Evolutionary conservation across 2,888 invertebrate species (phyloP).

Genomic region (Danaus chrysippus): DNA sequence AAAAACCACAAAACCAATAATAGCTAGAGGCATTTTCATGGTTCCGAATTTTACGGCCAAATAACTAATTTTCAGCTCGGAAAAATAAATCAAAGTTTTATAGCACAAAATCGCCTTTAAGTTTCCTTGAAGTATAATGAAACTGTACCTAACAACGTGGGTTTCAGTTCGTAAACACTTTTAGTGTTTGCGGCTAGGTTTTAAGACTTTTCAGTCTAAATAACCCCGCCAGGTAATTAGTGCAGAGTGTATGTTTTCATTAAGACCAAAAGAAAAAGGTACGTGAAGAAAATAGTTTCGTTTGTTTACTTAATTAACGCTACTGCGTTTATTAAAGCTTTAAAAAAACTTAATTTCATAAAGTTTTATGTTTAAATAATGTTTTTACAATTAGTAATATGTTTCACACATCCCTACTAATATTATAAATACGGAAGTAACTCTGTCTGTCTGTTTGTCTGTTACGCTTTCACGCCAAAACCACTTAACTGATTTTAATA

Average conservation of each 20-base stretch:
- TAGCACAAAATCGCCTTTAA: conserved; percentile 20
- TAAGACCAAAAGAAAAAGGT: neutral
- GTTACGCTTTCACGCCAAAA: too few species aligned
- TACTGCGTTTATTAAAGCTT: too few species aligned
- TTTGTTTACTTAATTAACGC: too few species aligned
- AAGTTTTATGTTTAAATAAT: too few species aligned
- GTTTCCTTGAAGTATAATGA: conserved; percentile 3
- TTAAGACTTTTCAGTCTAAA: conserved; percentile 6
- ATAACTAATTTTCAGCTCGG: conserved; percentile 25
- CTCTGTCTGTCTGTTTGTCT: too few species aligned
- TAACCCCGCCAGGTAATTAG: neutral
- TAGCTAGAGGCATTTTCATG: neutral
- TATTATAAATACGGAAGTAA: too few species aligned
- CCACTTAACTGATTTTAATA: too few species aligned
- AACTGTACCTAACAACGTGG: neutral
- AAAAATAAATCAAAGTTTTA: conserved; percentile 30
- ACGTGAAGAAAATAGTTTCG: neutral
- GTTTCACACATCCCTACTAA: too few species aligned
- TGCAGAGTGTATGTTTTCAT: neutral
- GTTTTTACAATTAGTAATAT: too few species aligned
- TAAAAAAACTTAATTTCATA: too few species aligned
- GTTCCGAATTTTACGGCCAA: conserved; percentile 23
- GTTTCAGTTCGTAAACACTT: conserved; percentile 1
- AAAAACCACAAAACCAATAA: neutral
- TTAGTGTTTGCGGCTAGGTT: conserved; percentile 3